A percentile compares a stretch with the other conserved stretches of the same genome.
Evolutionary conservation across 2,797 vertebrate genomes (phyloP).

Genomic region (Acrocephalus scirpaceus): DNA sequence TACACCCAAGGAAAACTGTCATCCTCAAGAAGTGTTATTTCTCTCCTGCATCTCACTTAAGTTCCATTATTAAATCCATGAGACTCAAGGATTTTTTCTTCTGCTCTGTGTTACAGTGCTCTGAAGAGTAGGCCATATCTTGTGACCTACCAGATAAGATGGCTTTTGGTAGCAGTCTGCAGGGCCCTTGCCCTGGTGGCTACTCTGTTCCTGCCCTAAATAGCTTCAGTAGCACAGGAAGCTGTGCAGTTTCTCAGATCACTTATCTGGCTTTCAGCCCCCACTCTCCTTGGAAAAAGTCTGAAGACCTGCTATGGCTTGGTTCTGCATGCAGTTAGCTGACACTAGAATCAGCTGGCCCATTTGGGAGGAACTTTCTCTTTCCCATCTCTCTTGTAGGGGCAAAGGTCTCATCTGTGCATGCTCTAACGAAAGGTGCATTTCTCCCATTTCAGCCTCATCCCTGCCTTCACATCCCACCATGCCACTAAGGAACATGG

Average conservation of each 20-base stretch:
- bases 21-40: neutral
- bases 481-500: neutral
- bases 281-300: neutral
- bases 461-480: neutral
- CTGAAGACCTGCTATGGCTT: neutral
- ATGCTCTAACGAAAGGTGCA: neutral
- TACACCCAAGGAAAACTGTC: neutral
- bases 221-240: neutral
- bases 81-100: neutral
- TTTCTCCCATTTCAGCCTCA: neutral
- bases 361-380: neutral
- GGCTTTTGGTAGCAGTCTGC: neutral
- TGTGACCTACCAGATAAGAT: neutral
- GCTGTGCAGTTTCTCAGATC: neutral
- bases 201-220: neutral
- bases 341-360: neutral
- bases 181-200: neutral
- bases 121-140: neutral
- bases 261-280: neutral
- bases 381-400: neutral
- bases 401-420: neutral
- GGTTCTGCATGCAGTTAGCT: neutral
- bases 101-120: rapidly evolving
- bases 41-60: neutral
- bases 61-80: neutral